These are phyloP conservation scores for Protonemura montana DNA, from an alignment of 2,888 invertebrate genomes.

Conservation along the genomic window DNA sequence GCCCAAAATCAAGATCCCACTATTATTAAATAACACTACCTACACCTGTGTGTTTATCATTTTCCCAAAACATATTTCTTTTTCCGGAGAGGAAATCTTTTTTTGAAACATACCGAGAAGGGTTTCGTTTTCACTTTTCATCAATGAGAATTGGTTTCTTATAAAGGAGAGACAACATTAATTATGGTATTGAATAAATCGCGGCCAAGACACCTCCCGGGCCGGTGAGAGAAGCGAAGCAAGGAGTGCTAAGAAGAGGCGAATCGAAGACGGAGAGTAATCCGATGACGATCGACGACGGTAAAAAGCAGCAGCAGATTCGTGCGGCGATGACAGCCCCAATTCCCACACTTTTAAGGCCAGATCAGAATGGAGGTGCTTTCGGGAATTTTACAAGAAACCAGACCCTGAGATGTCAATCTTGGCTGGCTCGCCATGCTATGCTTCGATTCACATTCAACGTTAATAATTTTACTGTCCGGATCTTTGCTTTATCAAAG, in stretches of 20 bases:
- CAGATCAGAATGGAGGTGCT: neutral
- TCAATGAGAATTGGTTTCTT: constrained; percentile 1
- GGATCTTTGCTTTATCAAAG: constrained; percentile 7
- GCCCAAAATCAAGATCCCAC: constrained; percentile 28
- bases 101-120: neutral
- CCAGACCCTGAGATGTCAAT: neutral
- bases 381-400: constrained; percentile 12
- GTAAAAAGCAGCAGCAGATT: neutral
- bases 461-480: neutral
- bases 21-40: constrained; percentile 39
- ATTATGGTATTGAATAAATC: constrained; percentile 39
- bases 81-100: neutral
- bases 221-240: neutral
- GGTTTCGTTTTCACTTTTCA: constrained; percentile 25
- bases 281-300: too few species aligned
- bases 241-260: too few species aligned
- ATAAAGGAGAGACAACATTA: constrained; percentile 23
- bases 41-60: constrained; percentile 31
- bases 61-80: neutral
- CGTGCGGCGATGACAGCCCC: constrained; percentile 3
- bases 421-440: neutral
- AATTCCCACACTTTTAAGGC: constrained; percentile 21
- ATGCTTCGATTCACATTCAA: neutral
- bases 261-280: neutral
- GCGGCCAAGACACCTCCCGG: neutral